Evolutionary conservation across 2,113 vertebrate species (phyloP).

Genomic region (Grammatotria lemairii): DNA sequence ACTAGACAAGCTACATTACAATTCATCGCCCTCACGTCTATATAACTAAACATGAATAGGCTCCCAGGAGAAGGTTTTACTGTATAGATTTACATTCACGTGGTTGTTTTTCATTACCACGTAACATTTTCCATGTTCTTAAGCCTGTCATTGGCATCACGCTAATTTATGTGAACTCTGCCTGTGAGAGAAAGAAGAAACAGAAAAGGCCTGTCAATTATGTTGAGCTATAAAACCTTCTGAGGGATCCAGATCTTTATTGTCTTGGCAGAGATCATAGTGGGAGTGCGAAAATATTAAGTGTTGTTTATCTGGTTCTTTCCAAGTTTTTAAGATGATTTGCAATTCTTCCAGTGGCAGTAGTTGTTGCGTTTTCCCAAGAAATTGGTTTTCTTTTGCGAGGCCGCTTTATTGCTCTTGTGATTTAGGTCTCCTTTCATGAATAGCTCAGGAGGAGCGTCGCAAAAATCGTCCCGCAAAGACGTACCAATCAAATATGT

Average conservation of each 20-base stretch:
- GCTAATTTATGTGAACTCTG: slow-evolving; percentile 51
- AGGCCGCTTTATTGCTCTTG: neutral
- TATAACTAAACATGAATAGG: neutral
- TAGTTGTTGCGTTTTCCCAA: slow-evolving; percentile 31
- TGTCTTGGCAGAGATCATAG: slow-evolving; percentile 38
- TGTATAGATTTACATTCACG: slow-evolving; percentile 43
- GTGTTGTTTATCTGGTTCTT: slow-evolving; percentile 54
- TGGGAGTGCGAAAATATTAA: slow-evolving; percentile 57
- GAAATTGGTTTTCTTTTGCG: slow-evolving; percentile 3
- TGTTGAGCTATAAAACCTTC: slow-evolving; percentile 48
- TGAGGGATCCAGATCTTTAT: slow-evolving; percentile 50
- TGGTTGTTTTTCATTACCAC: slow-evolving; percentile 30
- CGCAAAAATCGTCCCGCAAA: neutral
- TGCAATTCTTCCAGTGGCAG: slow-evolving; percentile 28
- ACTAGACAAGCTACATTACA: neutral
- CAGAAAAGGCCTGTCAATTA: slow-evolving; percentile 54
- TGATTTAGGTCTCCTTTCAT: neutral
- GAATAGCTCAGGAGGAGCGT: neutral
- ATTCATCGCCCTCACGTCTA: slow-evolving; percentile 15
- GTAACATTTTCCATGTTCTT: slow-evolving; percentile 56
- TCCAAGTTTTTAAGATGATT: slow-evolving; percentile 55
- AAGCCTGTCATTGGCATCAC: slow-evolving; percentile 39
- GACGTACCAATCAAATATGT: neutral
- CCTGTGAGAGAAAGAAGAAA: slow-evolving; percentile 37
- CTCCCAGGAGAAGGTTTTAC: slow-evolving; percentile 8